Conservation (phyloP, 2,888 invertebrate species). For the Phengaris alcon region DNA sequence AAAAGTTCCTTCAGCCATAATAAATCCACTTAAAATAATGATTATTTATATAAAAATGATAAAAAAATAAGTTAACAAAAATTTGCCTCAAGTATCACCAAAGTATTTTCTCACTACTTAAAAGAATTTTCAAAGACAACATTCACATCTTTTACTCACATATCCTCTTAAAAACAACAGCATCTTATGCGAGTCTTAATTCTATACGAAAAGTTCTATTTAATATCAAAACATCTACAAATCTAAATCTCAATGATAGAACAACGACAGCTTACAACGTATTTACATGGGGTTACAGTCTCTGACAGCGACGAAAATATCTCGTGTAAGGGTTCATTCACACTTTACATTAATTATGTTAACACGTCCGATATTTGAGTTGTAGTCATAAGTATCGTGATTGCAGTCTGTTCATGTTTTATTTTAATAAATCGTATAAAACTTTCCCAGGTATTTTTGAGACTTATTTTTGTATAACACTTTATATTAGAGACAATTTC, state of each 20-base stretch:
- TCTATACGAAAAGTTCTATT: neutral
- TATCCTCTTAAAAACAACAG: neutral
- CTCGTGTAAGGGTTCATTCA: neutral
- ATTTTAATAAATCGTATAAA: too few species aligned
- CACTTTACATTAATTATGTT: neutral
- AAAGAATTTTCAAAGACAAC: neutral
- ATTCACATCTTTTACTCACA: neutral
- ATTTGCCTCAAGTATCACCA: neutral
- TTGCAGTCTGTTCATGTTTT: too few species aligned
- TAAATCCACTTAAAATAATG: too few species aligned
- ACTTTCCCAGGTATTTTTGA: too few species aligned
- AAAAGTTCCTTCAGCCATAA: too few species aligned
- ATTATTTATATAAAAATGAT: too few species aligned
- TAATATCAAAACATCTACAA: slow-evolving; percentile 12
- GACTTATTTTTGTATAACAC: too few species aligned
- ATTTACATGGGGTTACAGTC: slow-evolving; percentile 5
- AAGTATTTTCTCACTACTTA: neutral
- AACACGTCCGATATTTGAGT: too few species aligned
- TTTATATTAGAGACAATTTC: too few species aligned
- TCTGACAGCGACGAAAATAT: slow-evolving; percentile 6
- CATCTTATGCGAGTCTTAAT: neutral
- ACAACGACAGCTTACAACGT: slow-evolving; percentile 12
- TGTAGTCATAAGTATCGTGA: too few species aligned
- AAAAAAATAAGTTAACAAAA: too few species aligned
- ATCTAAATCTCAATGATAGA: neutral